Percentiles rank a stretch among this genome's conserved stretches.
Conservation (phyloP, 92 coral and sea anemone genomes). For the Epizoanthus illoricatus region DNA sequence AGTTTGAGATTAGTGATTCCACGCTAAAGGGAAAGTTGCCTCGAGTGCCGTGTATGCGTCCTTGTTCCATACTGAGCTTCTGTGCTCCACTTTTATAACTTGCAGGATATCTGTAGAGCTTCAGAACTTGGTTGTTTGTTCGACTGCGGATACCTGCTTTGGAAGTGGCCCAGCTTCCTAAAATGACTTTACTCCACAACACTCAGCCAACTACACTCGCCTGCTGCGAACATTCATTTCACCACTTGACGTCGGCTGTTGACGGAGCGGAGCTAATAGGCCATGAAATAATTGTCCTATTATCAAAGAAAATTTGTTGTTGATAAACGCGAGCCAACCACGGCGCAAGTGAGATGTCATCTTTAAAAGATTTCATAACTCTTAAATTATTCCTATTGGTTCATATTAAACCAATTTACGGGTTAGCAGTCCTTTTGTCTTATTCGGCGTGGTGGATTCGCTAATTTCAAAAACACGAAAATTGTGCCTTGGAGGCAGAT, state of each 20-base stretch:
- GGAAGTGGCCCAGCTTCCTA: conserved; percentile 14
- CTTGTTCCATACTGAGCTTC: conserved; percentile 8
- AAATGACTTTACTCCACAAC: conserved; percentile 40
- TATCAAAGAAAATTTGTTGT: conserved; percentile 99
- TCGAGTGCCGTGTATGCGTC: conserved; percentile 19
- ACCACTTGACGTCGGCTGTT: conserved; percentile 95
- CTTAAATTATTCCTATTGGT: conserved; percentile 96
- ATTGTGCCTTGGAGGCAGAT: conserved; percentile 60
- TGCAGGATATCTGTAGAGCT: neutral
- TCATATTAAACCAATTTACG: conserved; percentile 96
- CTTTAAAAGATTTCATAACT: conserved; percentile 96
- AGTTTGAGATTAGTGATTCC: conserved; percentile 82
- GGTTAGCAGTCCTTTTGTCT: conserved; percentile 93
- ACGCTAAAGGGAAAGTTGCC: conserved; percentile 87
- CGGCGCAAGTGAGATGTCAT: conserved; percentile 86
- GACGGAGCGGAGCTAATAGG: conserved; percentile 99
- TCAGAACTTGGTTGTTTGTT: conserved; percentile 9
- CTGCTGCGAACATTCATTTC: conserved; percentile 98
- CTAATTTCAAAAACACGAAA: conserved; percentile 74
- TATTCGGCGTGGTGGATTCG: conserved; percentile 94
- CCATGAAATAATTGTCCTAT: conserved; percentile 99
- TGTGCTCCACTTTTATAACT: neutral
- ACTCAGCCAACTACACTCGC: conserved; percentile 47
- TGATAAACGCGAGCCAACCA: conserved; percentile 99
- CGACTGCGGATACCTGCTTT: conserved; percentile 29